Base-by-base conservation (phyloP, 2,888 invertebrate species). In the Drosophila ochracea region DNA sequence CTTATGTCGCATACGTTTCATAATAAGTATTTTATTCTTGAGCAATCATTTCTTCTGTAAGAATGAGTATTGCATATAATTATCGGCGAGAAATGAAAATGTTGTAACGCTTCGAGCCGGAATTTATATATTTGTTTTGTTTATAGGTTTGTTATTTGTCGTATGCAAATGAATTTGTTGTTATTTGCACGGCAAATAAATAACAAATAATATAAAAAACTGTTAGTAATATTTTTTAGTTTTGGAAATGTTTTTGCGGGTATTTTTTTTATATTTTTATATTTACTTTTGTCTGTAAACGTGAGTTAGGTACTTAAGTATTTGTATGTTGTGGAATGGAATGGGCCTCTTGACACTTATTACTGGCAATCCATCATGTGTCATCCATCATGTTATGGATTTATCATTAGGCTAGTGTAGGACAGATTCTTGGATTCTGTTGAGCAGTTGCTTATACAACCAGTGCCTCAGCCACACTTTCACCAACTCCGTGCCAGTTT, bases 101-200 rank as follows among this genome's bases (percentile, higher is more conserved):
- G 68, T 72, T 78, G 77, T 76, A 78, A 78, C 41, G 76, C 19
- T 53, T 39, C 55, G 7, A 64, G 58, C 73, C 33, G 59, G 59
- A 68, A 68, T 65, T 65, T 53, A 50, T 59, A 16, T 21, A 52
- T 79, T 67, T 70, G 57, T 69, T 66, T 61, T 58, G 49, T 39
- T 69, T 54, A 43, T 49, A 54, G 31, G 25, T n/a, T 28, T 67
- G 54, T 58, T 68, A 62, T 70, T 80, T 77, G 68, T 73, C 61
- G 16, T 67, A 78, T 71, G 79, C 58, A 74, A 78, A 82, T 74
- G 55, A 68, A 30, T 81, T 63, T 76, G 49, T 61, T 73, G 61
- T 57, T 67, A 41, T 57, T 52, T 54, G 57, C 49, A 7, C 31
- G 7, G 35, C 25, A 53, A 63, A 54, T 53, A 35, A 67, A 41